A percentile compares a stretch with the other conserved stretches of the same genome.
These are phyloP conservation scores for Serrognathus titanus DNA, from an alignment of 2,888 invertebrate species.

Conservation along the genomic window DNA sequence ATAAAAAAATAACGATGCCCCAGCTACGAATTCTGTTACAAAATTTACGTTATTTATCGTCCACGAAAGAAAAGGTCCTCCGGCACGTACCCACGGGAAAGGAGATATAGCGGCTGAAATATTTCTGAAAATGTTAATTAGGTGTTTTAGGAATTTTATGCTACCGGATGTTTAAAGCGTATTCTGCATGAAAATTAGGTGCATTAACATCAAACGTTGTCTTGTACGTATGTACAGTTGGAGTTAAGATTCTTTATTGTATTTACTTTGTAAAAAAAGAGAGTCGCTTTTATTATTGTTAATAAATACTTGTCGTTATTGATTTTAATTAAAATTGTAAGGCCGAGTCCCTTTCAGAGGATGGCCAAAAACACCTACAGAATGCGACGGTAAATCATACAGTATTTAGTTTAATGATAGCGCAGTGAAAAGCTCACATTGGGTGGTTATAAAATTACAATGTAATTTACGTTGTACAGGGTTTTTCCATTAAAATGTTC, in stretches of 20 bases:
- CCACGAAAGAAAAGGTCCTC: too few relatives aligned
- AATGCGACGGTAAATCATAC: too few relatives aligned
- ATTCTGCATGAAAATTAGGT: slow-evolving; percentile 25
- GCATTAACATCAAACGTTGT: slow-evolving; percentile 18
- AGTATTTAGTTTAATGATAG: slow-evolving; percentile 6
- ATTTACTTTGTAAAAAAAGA: too few relatives aligned
- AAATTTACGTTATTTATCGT: too few relatives aligned
- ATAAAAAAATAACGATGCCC: neutral
- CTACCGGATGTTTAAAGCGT: slow-evolving; percentile 27
- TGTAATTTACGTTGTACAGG: slow-evolving; percentile 5
- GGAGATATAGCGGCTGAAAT: neutral
- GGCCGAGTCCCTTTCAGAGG: too few relatives aligned
- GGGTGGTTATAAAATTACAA: too few relatives aligned
- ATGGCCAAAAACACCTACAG: too few relatives aligned
- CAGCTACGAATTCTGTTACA: too few relatives aligned
- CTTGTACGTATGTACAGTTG: slow-evolving; percentile 17
- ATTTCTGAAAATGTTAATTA: slow-evolving; percentile 20
- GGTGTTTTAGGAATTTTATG: slow-evolving; percentile 20
- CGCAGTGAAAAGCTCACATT: slow-evolving; percentile 7
- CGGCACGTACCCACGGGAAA: too few relatives aligned
- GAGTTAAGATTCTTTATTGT: neutral
- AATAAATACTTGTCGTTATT: too few relatives aligned
- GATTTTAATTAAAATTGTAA: too few relatives aligned
- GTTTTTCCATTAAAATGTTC: slow-evolving; percentile 11
- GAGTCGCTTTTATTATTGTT: too few relatives aligned